These are phyloP conservation scores for Threskiornis aethiopicus DNA, from an alignment of 2,797 vertebrate genomes.

Conservation along the genomic window DNA sequence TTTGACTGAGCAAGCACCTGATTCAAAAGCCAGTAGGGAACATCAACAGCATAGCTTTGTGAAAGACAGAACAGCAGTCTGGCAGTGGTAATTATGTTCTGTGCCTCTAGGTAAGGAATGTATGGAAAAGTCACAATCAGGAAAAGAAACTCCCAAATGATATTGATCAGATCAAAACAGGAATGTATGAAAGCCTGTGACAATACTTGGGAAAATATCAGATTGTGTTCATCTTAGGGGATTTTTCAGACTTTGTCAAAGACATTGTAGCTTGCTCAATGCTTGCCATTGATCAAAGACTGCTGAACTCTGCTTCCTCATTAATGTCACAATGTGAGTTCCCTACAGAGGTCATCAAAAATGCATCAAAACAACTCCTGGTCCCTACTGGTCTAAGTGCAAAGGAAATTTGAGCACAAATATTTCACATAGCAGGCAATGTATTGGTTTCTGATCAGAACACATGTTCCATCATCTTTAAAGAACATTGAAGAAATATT, in stretches of 20 bases:
- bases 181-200: not conserved
- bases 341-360: not conserved
- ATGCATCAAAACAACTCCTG: not conserved
- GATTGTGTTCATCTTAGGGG: not conserved
- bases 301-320: not conserved
- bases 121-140: not conserved
- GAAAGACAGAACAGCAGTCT: not conserved
- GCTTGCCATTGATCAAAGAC: not conserved
- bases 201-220: not conserved
- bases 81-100: not conserved
- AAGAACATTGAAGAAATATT: not conserved
- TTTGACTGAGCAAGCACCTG: conserved; percentile 1
- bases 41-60: not conserved
- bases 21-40: conserved; percentile 17
- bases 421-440: not conserved
- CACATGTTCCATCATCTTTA: not conserved
- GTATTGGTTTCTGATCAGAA: not conserved
- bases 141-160: not conserved
- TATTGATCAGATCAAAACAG: not conserved
- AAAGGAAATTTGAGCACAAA: not conserved
- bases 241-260: not conserved
- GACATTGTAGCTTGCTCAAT: not conserved
- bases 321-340: not conserved
- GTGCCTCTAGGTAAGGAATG: not conserved
- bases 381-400: not conserved